Base-by-base conservation (phyloP, 2,113 vertebrate genomes). In the Phyllostomus hastatus region DNA sequence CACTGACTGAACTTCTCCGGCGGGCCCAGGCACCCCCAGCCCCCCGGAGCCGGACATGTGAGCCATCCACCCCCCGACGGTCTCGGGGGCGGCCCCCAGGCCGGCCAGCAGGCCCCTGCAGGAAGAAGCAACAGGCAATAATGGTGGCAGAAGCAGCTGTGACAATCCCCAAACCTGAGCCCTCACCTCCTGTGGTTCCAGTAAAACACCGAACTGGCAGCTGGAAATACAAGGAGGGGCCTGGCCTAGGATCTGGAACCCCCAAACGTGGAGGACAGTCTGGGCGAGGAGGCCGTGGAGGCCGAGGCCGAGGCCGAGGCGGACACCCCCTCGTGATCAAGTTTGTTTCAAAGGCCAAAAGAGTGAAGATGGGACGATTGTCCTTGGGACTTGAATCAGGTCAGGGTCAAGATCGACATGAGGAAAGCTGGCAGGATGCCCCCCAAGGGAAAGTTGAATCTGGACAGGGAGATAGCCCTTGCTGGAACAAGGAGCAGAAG, bases 271-370 rank as follows among this genome's bases (percentile, higher is more conserved):
- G 93, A 96, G 97, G 97, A 76, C 92, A 97, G n/a, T 91, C 97
- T 64, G 92, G 97, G 57, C 93, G 96, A 73, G 94, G 97, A 66
- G 90, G 94, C 22, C 97, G 97, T 96, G 95, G 96, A 67, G 96
- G 95, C 90, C 85, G 97, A 52, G 97, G 97, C 66, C 92, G 96
- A 50, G 97, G 97, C 95, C 94, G 96, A n/a, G 98, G 98, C 28
- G 99, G 98, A 57, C 95, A 98, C 52, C 99, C 98, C 46, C 97
- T 98, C 19, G 98, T 99, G 97, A 97, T 98, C 96, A 98, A 99
- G 97, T 98, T 98, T 97, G 97, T 98, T 94, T 98, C 99, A 90
- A 98, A 99, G 97, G 97, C 98, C 91, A 98, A 98, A 96, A 98
- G 98, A 97, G 96, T 98, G 96, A 98, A 98, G 95, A 98, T 97